Base-by-base conservation (phyloP, 2,113 vertebrate species). In the Ctenomys sociabilis region DNA sequence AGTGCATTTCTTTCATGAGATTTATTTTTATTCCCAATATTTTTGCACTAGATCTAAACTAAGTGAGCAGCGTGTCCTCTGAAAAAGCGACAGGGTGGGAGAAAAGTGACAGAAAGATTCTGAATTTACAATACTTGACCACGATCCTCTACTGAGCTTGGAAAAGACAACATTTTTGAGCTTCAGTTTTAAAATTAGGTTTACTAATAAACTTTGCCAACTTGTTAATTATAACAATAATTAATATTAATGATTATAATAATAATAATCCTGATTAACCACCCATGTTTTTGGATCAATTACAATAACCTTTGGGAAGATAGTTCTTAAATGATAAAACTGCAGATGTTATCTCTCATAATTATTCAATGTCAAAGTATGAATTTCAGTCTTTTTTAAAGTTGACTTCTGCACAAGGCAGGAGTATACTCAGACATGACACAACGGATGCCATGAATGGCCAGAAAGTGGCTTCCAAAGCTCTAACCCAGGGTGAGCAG, bases 1-100 rank as follows among this genome's bases (percentile, higher is more conserved):
- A 97, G 81, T 19, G 16, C 16, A 81, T 97, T 96, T 93, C 77
- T 94, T 92, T 64, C 68, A 32, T 24, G 43, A 96, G 93, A 98
- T 90, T 91, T 52, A 77, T 97, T 97, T 93, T 80, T 6, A 87
- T 8, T 14, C 7, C 24, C 37, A 89, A 24, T 83, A 66, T 68
- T 93, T 98, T 97, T 84, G 2, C 22, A 28, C 63, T 93, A 10
- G 14, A 64, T 89, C 73, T 86, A 91, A 96, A 91, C 17, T 40
- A 89, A 72, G 22, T 63, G 77, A 91, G 68, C 28, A 92, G 85
- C 7, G 17, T 17, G 88, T 85, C 5, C 13, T 97, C 95, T 94
- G 61, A 57, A 85, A 91, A 96, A 59, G 32, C 84, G 24, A 10
- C 73, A 28, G 2, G 17, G 9, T 59, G 7, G 16, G 14, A 8